Evolutionary conservation across 2,797 vertebrate genomes (phyloP), one percentile per base, ranked within the genome.

Genomic region (Melanotaenia boesemani): DNA sequence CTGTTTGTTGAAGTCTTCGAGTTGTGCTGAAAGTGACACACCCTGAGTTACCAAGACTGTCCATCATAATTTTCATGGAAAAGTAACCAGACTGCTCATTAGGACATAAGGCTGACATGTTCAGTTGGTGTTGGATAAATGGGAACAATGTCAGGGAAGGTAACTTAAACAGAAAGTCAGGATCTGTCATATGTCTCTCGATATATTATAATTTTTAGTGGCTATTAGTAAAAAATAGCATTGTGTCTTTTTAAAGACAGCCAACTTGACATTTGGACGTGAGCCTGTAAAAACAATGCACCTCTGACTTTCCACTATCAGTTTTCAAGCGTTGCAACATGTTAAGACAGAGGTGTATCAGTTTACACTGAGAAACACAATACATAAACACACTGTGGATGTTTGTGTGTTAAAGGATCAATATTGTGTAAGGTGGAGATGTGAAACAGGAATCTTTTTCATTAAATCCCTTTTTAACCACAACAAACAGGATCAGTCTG

Each of bases 341-440:
- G 77, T 76, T 79, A 76, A 67, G 66, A 44, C 2, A 1, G 52
- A 69, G 34, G 16, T 63, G 63, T 74, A 58, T 77, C 28, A 11
- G 46, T 70, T 73, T 71, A 79, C n/a, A 74, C 15, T 24, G 26
- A 63, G 24, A 66, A 54, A 54, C 4, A 41, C 55, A 41, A 48
- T 26, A 44, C 44, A 46, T 11, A 3, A 54, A 26, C 30, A 60
- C 15, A n/a, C 18, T n/a, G 20, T 36, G 70, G 36, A 44, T 37
- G 61, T 72, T 58, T 57, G 72, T 72, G 50, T 73, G 46, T 63
- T 63, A 55, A 63, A 12, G 18, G 61, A 64, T 50, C 32, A 64
- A 39, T 63, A 39, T 37, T 37, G 28, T 60, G 10, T n/a, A 0
- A 44, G 36, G 13, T 11, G 37, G 46, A 36, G 15, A 6, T 22